Evolutionary conservation across 1,140 invertebrate genomes (phyloP).

Genomic region (Drosophila elegans): DNA sequence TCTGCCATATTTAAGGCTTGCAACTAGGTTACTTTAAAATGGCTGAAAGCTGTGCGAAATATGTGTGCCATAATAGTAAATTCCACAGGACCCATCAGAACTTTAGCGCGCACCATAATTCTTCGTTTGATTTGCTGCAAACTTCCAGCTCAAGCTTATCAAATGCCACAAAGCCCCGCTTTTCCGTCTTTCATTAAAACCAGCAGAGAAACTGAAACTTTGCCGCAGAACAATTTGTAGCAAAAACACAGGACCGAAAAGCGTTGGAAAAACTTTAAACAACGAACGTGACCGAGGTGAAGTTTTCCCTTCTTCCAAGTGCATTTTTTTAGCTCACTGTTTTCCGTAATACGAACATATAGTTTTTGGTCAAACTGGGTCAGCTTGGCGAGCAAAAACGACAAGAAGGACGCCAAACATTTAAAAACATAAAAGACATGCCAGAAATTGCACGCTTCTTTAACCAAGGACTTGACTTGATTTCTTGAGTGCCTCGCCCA

Average conservation of each 20-base stretch:
- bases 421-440: conserved; percentile 59
- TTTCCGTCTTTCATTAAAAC: conserved; percentile 51
- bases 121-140: conserved; percentile 10
- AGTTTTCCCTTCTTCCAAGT: conserved; percentile 46
- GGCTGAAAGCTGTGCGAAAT: not conserved
- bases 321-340: not conserved
- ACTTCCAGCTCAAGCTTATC: conserved; percentile 43
- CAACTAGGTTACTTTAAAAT: not conserved
- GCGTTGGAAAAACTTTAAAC: conserved; percentile 55
- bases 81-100: conserved; percentile 25
- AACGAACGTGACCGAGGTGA: conserved; percentile 70
- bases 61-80: conserved; percentile 3
- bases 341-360: conserved; percentile 4
- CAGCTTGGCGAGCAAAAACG: conserved; percentile 36
- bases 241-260: conserved; percentile 36
- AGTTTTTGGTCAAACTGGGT: conserved; percentile 58
- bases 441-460: conserved; percentile 60
- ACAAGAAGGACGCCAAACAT: conserved; percentile 54
- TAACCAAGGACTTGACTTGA: conserved; percentile 55
- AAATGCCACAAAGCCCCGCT: conserved; percentile 8
- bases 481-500: conserved; percentile 11
- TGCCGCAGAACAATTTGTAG: conserved; percentile 37
- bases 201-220: conserved; percentile 33
- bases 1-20: conserved; percentile 13
- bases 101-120: conserved; percentile 40